Evolutionary conservation across 2,888 invertebrate genomes (phyloP), one percentile per base, ranked within the genome.

Genomic region (Drosophila hamatofila): DNA sequence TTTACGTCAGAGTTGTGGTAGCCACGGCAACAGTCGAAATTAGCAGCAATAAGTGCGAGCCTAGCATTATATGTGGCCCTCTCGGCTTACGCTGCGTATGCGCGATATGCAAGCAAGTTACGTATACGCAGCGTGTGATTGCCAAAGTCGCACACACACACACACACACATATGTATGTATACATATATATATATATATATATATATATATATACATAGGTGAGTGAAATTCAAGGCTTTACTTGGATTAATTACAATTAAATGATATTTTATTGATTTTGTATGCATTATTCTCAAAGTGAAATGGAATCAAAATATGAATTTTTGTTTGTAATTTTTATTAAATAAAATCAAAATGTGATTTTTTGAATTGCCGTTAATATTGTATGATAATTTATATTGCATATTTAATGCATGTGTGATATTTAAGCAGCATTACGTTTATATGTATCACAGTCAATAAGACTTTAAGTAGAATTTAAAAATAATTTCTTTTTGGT

Each of bases 1-100:
- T 55, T 39, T 23, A 18, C 18, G 39, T 41, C 42, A 57, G 55
- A 23, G n/a, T 12, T 49, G 30, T 18, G 11, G 49, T 62, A 18
- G 54, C 35, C 18, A 30, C 7, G 52, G 49, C 68, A 68, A 68
- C 56, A 39, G 39, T 30, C 49, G 33, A 46, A 67, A 66, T 65
- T 51, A 57, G 51, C 57, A 46, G 37, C 62, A 63, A 59, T 58
- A 54, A 52, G 39, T 54, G 70, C 27, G 60, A 75, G 11, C 9
- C 37, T 37, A 39, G 16, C 25, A 25, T 41, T 52, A 23, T 54
- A 33, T 33, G 27, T 37, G 3, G 25, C 4, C 18, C 25, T 25
- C 25, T n/a, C n/a, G 21, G 49, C 49, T 56, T n/a, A 55, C 64
- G 25, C 39, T 37, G 67, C 75, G 72, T 75, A 77, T 76, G 52